A percentile compares a stretch with the other conserved stretches of the same genome.
These are phyloP conservation scores for Archips crataeganus DNA, from an alignment of 2,888 invertebrate species.

Conservation along the genomic window DNA sequence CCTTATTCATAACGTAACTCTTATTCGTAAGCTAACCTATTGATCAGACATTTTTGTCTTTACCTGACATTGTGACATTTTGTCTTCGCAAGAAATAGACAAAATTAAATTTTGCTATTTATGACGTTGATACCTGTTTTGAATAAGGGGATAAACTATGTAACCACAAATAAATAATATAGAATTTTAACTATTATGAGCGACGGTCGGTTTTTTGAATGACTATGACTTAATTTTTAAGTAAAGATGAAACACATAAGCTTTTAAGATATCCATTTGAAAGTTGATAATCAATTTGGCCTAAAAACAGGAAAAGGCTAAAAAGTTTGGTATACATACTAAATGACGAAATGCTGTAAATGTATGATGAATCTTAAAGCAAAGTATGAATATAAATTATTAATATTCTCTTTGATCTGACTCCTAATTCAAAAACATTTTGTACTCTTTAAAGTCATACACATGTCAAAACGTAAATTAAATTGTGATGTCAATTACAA, in stretches of 20 bases:
- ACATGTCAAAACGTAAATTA: slow-evolving; percentile 2
- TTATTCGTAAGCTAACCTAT: too few species aligned
- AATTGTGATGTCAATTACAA: slow-evolving; percentile 36
- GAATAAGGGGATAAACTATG: too few species aligned
- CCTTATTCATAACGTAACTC: too few species aligned
- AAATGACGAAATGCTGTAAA: slow-evolving; percentile 1
- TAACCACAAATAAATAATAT: too few species aligned
- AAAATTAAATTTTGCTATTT: background rate
- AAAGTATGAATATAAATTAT: background rate
- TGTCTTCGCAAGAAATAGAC: background rate
- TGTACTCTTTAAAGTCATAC: background rate
- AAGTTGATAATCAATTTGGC: slow-evolving; percentile 28
- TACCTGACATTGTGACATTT: background rate
- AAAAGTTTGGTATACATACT: background rate
- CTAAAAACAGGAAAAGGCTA: slow-evolving; percentile 5
- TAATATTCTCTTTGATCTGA: background rate
- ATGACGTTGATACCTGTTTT: too few species aligned
- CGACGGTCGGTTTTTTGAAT: background rate
- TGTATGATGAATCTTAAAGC: background rate
- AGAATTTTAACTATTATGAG: too few species aligned
- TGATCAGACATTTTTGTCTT: too few species aligned
- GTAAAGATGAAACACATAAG: background rate
- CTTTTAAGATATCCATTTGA: background rate
- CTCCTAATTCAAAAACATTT: background rate
- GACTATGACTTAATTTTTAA: background rate